Percentiles rank a stretch among this genome's conserved stretches.
These are phyloP conservation scores for Drosophila infuscata DNA, from an alignment of 2,888 invertebrate genomes.

Conservation along the genomic window DNA sequence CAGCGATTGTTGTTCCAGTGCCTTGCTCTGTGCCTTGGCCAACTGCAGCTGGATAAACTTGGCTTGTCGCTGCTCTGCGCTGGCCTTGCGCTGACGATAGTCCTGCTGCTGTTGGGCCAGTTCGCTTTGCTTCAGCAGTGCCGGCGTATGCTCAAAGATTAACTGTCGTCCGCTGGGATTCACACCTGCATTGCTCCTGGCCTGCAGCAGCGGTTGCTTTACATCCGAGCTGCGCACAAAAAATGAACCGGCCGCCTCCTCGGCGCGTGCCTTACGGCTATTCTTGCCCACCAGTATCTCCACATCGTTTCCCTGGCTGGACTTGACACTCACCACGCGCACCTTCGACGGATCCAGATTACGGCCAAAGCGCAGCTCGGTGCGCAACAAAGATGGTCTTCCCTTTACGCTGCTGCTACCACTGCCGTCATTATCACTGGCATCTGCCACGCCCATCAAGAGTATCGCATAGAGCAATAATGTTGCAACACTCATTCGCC, in stretches of 20 bases:
- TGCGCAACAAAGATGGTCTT: slow-evolving; percentile 88
- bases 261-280: slow-evolving; percentile 76
- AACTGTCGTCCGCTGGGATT: slow-evolving; percentile 57
- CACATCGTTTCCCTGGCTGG: slow-evolving; percentile 91
- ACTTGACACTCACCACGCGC: slow-evolving; percentile 91
- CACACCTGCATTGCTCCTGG: slow-evolving; percentile 23
- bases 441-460: slow-evolving; percentile 34
- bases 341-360: slow-evolving; percentile 91
- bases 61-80: slow-evolving; percentile 71
- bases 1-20: slow-evolving; percentile 47
- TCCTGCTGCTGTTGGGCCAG: slow-evolving; percentile 64
- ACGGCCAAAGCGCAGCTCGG: slow-evolving; percentile 91
- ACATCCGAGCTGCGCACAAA: slow-evolving; percentile 74
- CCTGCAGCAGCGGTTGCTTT: slow-evolving; percentile 41
- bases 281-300: slow-evolving; percentile 86
- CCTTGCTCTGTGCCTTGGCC: slow-evolving; percentile 69
- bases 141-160: slow-evolving; percentile 73
- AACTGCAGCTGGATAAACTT: slow-evolving; percentile 74
- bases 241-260: slow-evolving; percentile 65
- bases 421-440: slow-evolving; percentile 18
- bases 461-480: slow-evolving; percentile 37
- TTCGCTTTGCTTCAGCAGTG: slow-evolving; percentile 76
- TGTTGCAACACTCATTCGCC: slow-evolving; percentile 32
- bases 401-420: slow-evolving; percentile 50
- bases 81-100: slow-evolving; percentile 68